Evolutionary conservation across 2,888 invertebrate species (phyloP).

Genomic region (Nomada ferruginata): DNA sequence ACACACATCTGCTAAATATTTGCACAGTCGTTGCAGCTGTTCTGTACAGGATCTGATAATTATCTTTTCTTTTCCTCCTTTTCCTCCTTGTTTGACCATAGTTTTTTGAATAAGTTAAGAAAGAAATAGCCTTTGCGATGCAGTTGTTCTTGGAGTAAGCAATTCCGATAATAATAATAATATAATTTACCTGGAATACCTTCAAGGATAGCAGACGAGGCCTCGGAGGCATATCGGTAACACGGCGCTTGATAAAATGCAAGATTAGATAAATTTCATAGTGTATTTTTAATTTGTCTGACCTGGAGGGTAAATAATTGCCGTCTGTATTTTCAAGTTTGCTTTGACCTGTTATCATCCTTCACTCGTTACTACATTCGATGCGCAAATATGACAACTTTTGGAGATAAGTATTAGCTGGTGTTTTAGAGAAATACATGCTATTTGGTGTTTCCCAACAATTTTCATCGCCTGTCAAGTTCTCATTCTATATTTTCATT

Average conservation of each 20-base stretch:
- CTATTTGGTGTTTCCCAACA: too few relatives aligned
- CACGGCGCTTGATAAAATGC: not conserved
- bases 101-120: not conserved
- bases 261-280: constrained; percentile 66
- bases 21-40: constrained; percentile 75
- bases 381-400: not conserved
- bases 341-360: not conserved
- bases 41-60: constrained; percentile 2
- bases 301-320: constrained; percentile 45
- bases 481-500: too few relatives aligned
- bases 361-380: not conserved
- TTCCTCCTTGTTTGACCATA: constrained; percentile 3
- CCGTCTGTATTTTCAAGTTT: not conserved
- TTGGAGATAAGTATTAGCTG: not conserved
- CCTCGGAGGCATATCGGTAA: constrained; percentile 23
- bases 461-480: too few relatives aligned
- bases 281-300: constrained; percentile 49
- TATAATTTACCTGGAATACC: not conserved
- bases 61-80: not conserved
- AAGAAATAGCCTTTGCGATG: not conserved
- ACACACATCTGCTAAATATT: constrained; percentile 73
- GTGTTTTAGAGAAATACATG: not conserved
- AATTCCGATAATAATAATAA: not conserved
- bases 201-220: not conserved
- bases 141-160: not conserved